These are phyloP conservation scores for Phallusia fumigata DNA, from an alignment of 23 tunicate genomes.

Conservation along the genomic window DNA sequence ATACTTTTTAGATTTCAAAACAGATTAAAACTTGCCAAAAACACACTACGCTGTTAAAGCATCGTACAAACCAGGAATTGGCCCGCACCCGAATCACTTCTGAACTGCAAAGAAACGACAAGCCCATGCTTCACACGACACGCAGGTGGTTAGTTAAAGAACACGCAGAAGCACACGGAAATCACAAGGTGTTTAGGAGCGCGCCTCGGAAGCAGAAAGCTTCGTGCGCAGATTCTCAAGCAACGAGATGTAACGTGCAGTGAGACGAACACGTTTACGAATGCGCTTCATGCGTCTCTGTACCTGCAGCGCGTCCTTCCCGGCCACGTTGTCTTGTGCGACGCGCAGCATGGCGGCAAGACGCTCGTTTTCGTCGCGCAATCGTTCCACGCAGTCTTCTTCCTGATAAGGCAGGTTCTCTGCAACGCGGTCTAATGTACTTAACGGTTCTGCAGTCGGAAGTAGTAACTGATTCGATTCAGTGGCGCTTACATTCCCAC, in stretches of 20 bases:
- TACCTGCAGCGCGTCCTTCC: conserved; percentile 31
- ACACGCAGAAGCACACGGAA: too few species aligned
- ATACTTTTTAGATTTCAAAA: too few species aligned
- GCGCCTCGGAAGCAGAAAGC: too few species aligned
- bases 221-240: conserved; percentile 10
- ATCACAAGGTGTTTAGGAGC: too few species aligned
- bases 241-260: conserved; percentile 38
- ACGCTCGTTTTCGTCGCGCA: conserved; percentile 32
- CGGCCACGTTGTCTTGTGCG: conserved; percentile 19
- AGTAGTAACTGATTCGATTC: conserved; percentile 22
- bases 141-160: too few species aligned
- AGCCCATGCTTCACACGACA: too few species aligned
- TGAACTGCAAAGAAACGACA: too few species aligned
- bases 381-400: conserved; percentile 5
- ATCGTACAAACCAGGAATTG: too few species aligned
- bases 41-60: too few species aligned
- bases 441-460: not conserved
- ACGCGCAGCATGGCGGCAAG: conserved; percentile 23
- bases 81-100: too few species aligned
- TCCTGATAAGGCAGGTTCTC: not conserved
- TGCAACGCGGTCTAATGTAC: not conserved
- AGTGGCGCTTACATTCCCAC: conserved; percentile 26
- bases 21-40: too few species aligned
- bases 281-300: conserved; percentile 30
- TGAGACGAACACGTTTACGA: conserved; percentile 35